Percentiles rank a stretch among this genome's conserved stretches.
These are phyloP conservation scores for Puntigrus tetrazona DNA, from an alignment of 2,113 vertebrate genomes.

Conservation along the genomic window DNA sequence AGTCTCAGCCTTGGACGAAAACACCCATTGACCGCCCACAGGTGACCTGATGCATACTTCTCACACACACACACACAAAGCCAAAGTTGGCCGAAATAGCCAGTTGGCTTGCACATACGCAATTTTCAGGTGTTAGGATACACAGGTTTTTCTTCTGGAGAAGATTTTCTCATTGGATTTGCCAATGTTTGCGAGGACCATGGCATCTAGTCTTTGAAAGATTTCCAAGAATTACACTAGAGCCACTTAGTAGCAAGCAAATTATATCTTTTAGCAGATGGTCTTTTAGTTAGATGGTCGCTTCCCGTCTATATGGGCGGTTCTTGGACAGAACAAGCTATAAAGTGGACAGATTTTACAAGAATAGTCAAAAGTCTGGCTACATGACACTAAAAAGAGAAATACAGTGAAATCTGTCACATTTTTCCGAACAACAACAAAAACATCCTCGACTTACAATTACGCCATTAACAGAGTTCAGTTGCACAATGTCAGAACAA, in stretches of 20 bases:
- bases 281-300: not conserved
- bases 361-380: slow-evolving; percentile 4
- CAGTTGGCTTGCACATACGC: not conserved
- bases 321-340: not conserved
- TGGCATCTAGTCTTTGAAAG: not conserved
- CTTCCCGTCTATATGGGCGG: not conserved
- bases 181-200: not conserved
- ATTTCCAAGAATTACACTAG: not conserved
- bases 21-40: not conserved
- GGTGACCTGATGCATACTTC: not conserved
- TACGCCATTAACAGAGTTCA: slow-evolving; percentile 57
- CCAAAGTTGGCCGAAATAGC: not conserved
- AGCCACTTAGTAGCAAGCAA: not conserved
- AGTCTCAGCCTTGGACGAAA: not conserved
- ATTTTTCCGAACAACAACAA: not conserved
- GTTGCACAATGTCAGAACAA: slow-evolving; percentile 67
- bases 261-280: slow-evolving; percentile 13
- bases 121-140: slow-evolving; percentile 2
- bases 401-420: not conserved
- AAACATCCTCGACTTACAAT: slow-evolving; percentile 33
- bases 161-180: not conserved
- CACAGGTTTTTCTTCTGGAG: not conserved
- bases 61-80: not conserved
- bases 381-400: not conserved
- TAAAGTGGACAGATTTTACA: not conserved